Conservation (phyloP, 2,888 invertebrate genomes). For the Ennomos fuscantarius region DNA sequence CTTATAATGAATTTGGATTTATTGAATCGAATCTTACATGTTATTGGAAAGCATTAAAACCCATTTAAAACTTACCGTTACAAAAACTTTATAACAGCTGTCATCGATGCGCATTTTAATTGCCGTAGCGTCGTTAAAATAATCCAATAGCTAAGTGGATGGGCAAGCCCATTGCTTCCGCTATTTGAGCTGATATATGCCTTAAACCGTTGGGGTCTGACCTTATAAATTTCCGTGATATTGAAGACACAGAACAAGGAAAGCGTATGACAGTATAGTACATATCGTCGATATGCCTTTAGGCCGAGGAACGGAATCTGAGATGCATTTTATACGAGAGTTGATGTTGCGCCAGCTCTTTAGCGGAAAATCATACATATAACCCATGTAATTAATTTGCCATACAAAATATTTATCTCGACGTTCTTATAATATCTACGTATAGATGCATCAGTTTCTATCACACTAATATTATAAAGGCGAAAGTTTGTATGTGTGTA, state of each 20-base stretch:
- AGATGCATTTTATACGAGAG: too few relatives aligned
- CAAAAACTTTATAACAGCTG: slow-evolving; percentile 19
- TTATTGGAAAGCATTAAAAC: slow-evolving; percentile 11
- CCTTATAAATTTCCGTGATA: slow-evolving; percentile 59
- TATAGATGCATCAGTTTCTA: too few relatives aligned
- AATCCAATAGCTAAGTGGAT: slow-evolving; percentile 25
- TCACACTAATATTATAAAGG: too few relatives aligned
- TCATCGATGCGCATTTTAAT: slow-evolving; percentile 20
- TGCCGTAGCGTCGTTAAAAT: slow-evolving; percentile 23
- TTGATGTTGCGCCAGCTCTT: too few relatives aligned
- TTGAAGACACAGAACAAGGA: slow-evolving; percentile 53
- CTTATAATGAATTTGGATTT: slow-evolving; percentile 7
- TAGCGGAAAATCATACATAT: too few relatives aligned
- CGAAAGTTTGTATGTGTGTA: too few relatives aligned
- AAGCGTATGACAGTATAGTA: slow-evolving; percentile 25
- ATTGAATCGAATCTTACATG: slow-evolving; percentile 6
- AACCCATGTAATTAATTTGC: too few relatives aligned
- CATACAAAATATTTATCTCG: too few relatives aligned
- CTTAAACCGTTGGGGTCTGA: slow-evolving; percentile 38
- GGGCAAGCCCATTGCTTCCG: slow-evolving; percentile 40
- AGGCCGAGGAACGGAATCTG: background rate
- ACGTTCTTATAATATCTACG: too few relatives aligned
- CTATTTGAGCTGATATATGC: slow-evolving; percentile 45
- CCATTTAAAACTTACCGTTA: slow-evolving; percentile 22
- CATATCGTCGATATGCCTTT: slow-evolving; percentile 24